These are phyloP conservation scores for Parambassis ranga DNA, from an alignment of 2,797 vertebrate species.

Conservation along the genomic window DNA sequence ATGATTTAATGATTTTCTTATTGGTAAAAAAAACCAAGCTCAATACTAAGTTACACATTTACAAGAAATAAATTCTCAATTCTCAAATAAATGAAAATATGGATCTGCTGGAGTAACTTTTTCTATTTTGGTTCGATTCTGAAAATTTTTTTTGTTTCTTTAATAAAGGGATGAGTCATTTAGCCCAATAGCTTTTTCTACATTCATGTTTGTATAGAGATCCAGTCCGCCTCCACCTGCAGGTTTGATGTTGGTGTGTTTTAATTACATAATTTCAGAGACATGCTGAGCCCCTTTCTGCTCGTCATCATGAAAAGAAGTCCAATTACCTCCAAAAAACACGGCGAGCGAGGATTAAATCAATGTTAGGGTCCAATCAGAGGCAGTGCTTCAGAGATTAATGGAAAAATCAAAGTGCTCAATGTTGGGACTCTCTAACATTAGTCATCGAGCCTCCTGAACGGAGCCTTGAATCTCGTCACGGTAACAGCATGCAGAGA, in stretches of 20 bases:
- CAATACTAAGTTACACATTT: too few species aligned
- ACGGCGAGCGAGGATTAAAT: conserved; percentile 60
- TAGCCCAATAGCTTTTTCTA: too few species aligned
- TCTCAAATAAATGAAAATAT: too few species aligned
- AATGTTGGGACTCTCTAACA: conserved; percentile 56
- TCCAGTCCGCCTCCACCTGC: conserved; percentile 14
- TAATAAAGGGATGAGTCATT: too few species aligned
- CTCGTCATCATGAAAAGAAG: conserved; percentile 41
- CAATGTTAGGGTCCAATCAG: conserved; percentile 61
- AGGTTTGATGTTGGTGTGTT: background rate
- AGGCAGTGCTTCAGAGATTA: conserved; percentile 57
- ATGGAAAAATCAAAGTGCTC: conserved; percentile 69
- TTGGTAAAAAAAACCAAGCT: too few species aligned
- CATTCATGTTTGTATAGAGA: conserved; percentile 2
- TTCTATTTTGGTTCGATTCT: too few species aligned
- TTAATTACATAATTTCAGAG: conserved; percentile 27
- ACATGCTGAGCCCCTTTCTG: conserved; percentile 12
- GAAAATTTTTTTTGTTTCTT: too few species aligned
- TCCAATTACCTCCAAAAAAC: conserved; percentile 62
- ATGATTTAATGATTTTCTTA: too few species aligned
- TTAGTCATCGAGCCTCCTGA: conserved; percentile 56
- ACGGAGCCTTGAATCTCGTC: conserved; percentile 64
- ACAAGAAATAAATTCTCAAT: too few species aligned
- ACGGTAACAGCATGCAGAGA: conserved; percentile 56
- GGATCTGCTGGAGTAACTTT: too few species aligned